These are phyloP conservation scores for Psilopsiagon aymara DNA, from an alignment of 2,113 vertebrate species.

Conservation along the genomic window DNA sequence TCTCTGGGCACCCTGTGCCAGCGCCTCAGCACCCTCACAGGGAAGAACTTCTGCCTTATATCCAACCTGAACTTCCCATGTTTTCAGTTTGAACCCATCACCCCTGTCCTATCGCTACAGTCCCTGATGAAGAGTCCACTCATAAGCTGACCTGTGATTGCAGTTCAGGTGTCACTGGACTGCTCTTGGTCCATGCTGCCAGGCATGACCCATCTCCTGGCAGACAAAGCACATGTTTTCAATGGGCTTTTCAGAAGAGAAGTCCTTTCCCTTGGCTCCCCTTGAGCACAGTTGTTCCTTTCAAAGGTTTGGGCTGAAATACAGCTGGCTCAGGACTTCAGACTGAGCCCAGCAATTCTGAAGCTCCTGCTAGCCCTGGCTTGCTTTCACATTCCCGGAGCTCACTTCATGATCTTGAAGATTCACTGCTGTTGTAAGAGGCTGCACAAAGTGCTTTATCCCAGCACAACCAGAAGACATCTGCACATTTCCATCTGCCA, in stretches of 20 bases:
- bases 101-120: neutral
- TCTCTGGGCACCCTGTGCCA: neutral
- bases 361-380: neutral
- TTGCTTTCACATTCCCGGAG: neutral
- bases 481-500: neutral
- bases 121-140: neutral
- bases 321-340: neutral
- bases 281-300: neutral
- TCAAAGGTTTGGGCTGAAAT: neutral
- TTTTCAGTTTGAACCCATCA: neutral
- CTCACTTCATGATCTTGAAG: neutral
- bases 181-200: neutral
- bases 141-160: accelerated
- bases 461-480: neutral
- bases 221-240: neutral
- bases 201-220: neutral
- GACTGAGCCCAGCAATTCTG: neutral
- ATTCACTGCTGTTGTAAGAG: neutral
- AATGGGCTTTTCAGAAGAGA: neutral
- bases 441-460: neutral
- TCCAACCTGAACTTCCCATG: neutral
- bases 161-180: neutral
- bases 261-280: neutral
- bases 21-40: neutral
- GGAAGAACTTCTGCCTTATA: neutral